Base-by-base conservation (phyloP, 2,113 vertebrate genomes). In the Zosterops borbonicus region DNA sequence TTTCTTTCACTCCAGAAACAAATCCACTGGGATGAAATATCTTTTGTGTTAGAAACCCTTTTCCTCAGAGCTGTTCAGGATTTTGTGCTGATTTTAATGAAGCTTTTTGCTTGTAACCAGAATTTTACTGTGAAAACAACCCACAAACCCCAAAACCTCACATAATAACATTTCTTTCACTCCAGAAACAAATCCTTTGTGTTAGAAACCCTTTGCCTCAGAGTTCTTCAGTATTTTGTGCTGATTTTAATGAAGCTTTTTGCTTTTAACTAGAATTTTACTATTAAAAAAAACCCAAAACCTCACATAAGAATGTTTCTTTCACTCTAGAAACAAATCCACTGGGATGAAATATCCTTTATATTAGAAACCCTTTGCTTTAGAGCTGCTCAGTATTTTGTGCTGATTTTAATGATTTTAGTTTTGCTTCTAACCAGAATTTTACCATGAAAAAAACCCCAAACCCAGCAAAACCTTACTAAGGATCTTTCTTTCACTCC, bases 281-380 rank as follows among this genome's bases (percentile, higher is more conserved):
- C 28, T 16, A 21, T 8, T 2, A 47, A 47, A 23, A 47, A 16
- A 12, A 28, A 8, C 17, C 44, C 47, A 24, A 22, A 9, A 2
- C 2, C 62, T 90, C 59, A 78, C 14, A 3, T 35, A 55, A 88
- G 19, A n/a, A 68, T 33, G 3, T 92, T 73, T 90, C 42, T 97
- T 83, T 81, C 94, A 58, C 50, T 90, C 9, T 67, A 97, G 91
- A 44, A 65, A 50, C 81, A 98, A 95, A 75, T 97, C 97, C 41
- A 58, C n/a, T 15, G 97, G 97, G 91, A 88, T 41, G 46, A 96
- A 71, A 3, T 52, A 58, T 1, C 37, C 85, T 33, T 19, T 44
- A 2, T 44, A 18, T 19, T 44, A 44, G 18, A 44, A 44, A 9
- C 44, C 17, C 44, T 44, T 44, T 44, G 8, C 17, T 21, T 64